Percentiles rank a stretch among this genome's conserved stretches.
Evolutionary conservation across 2,797 vertebrate species (phyloP).

Genomic region (Natrix natrix): DNA sequence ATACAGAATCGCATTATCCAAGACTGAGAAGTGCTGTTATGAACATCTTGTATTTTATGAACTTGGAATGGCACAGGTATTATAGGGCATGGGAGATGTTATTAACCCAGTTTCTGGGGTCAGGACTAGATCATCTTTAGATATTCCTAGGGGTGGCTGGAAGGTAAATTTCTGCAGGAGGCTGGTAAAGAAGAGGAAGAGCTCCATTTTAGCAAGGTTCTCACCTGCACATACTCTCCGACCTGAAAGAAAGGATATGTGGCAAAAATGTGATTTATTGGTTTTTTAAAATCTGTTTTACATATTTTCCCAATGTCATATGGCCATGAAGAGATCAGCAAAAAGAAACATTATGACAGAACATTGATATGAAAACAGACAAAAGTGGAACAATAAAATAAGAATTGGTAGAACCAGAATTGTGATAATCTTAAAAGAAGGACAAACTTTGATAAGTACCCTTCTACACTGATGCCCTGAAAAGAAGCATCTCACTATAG

Average conservation of each 20-base stretch:
- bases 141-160: not conserved
- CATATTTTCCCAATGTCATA: not conserved
- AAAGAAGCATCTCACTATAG: not conserved
- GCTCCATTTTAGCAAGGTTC: conserved; percentile 36
- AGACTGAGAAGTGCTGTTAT: not conserved
- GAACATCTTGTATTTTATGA: not conserved
- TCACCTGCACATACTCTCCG: conserved; percentile 5
- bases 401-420: not conserved
- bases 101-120: not conserved
- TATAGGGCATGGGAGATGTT: not conserved
- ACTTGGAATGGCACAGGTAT: not conserved
- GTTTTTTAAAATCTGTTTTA: not conserved
- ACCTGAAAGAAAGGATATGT: not conserved
- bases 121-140: not conserved
- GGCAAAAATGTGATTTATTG: not conserved
- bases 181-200: conserved; percentile 29
- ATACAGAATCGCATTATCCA: not conserved
- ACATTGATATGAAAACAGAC: not conserved
- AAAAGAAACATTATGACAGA: not conserved
- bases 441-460: not conserved
- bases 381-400: not conserved
- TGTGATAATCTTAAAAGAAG: not conserved
- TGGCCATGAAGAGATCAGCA: not conserved
- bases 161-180: not conserved
- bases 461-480: not conserved